Conservation (phyloP, 2,113 vertebrate genomes). For the Pomatostomus ruficeps region DNA sequence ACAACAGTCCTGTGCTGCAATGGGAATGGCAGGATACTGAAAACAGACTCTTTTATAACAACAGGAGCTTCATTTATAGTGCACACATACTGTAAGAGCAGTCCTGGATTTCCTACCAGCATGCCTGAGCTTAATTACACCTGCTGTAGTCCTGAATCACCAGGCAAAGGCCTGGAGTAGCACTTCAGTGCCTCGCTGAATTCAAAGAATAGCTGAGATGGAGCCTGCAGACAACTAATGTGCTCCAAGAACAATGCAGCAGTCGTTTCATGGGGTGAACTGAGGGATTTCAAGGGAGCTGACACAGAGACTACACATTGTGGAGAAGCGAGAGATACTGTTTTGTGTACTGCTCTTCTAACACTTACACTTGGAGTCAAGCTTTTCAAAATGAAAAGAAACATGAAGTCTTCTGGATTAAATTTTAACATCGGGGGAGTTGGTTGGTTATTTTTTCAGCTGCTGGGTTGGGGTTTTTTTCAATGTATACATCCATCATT, state of each 20-base stretch:
- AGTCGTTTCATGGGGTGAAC: background rate
- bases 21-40: background rate
- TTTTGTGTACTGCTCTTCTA: conserved; percentile 10
- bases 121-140: conserved; percentile 48
- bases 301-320: background rate
- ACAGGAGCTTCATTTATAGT: conserved; percentile 18
- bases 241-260: conserved; percentile 1
- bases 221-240: conserved; percentile 29
- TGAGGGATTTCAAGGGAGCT: background rate
- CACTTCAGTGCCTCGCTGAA: conserved; percentile 15
- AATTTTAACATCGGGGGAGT: background rate
- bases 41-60: conserved; percentile 31
- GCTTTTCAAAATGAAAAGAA: background rate
- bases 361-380: background rate
- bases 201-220: conserved; percentile 29
- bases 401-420: background rate
- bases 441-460: background rate
- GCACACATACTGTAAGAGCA: background rate
- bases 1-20: background rate
- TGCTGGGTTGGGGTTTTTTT: background rate
- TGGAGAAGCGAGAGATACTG: background rate
- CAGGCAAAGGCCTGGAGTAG: background rate
- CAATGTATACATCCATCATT: background rate
- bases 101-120: conserved; percentile 25
- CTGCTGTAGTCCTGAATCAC: conserved; percentile 8